Evolutionary conservation across 2,113 vertebrate genomes (phyloP).

Genomic region (Rhegmatorhina hoffmannsi): DNA sequence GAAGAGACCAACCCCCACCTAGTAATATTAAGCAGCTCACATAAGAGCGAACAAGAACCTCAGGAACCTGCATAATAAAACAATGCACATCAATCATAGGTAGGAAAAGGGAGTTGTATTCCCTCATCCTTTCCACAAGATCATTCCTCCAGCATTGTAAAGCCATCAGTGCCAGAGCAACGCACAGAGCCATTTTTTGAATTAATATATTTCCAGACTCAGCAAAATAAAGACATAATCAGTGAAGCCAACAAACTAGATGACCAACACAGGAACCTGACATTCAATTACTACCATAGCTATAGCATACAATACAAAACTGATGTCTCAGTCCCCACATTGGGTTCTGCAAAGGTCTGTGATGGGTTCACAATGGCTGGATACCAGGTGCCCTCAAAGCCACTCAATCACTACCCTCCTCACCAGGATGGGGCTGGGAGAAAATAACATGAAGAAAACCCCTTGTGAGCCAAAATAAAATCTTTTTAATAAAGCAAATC

Average conservation of each 20-base stretch:
- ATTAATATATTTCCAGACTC: not conserved
- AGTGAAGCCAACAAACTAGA: not conserved
- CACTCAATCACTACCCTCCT: not conserved
- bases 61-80: not conserved
- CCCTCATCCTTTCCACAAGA: not conserved
- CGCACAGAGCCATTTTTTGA: not conserved
- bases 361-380: not conserved
- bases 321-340: not conserved
- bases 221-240: not conserved
- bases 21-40: not conserved
- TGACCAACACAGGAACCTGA: not conserved
- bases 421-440: accelerated
- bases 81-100: not conserved
- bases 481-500: not conserved
- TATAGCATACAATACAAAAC: not conserved
- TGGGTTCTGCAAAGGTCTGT: not conserved
- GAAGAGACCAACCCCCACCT: no score
- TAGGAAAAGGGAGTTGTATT: not conserved
- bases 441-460: not conserved
- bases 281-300: not conserved
- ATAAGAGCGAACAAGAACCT: not conserved
- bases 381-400: no score
- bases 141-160: not conserved
- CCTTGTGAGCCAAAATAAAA: not conserved
- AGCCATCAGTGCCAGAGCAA: not conserved